Evolutionary conservation across 2,888 invertebrate genomes (phyloP), one percentile per base, ranked within the genome.

Genomic region (Aphrophora alni): DNA sequence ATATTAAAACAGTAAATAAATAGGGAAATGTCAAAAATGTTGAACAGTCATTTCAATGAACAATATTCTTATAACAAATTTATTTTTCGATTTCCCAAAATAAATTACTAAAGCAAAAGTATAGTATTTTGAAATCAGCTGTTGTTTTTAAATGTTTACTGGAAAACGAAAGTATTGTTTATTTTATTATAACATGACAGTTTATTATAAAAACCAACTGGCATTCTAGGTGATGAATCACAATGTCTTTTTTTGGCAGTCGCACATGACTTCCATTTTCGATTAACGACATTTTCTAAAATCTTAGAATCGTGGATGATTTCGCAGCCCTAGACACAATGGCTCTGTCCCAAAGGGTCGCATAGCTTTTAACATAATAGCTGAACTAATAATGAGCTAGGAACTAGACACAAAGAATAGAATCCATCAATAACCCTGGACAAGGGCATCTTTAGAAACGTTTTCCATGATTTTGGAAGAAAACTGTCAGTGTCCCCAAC

Each of bases 361-460:
- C 59, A n/a, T 59, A n/a, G 59, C 59, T 59, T 59, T 59, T 59
- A 59, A 59, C 59, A 59, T 59, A 59, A 59, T 59, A 59, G 21
- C 59, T 59, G 59, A 59, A 21, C 59, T 59, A 59, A 59, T 59
- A 59, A 59, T 59, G 59, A 59, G 59, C 59, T 59, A 59, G 59
- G 21, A 21, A 59, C 59, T 21, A 59, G 5, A 21, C n/a, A 59
- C 59, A 21, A 21, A 21, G 59, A 21, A 59, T 21, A 59, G 21
- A 59, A 59, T 59, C 59, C 59, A 59, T 59, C 59, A 59, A 59
- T 59, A 59, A 59, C 10, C 59, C 21, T 59, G 59, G 59, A 59
- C 59, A 59, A 59, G 59, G 59, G 59, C 59, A 59, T 59, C 59
- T 59, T 59, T 59, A 59, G 59, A 59, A 59, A n/a, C 59, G 59